Conservation (phyloP, 2,888 invertebrate genomes). For the Agonopterix alstromeriana region DNA sequence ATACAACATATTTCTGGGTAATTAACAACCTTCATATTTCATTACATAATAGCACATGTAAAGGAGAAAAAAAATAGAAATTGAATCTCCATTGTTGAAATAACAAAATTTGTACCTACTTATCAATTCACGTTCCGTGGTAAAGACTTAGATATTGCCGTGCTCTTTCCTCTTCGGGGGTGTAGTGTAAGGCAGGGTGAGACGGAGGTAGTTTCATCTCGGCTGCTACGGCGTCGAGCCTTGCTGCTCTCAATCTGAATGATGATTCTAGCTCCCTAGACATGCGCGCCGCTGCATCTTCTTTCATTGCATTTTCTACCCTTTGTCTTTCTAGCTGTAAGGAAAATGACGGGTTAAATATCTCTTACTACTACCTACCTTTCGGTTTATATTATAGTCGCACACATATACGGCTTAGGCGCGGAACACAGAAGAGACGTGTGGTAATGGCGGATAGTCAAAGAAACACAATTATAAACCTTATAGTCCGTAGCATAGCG, state of each 20-base stretch:
- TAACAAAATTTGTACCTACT: background rate
- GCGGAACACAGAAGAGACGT: too few species aligned
- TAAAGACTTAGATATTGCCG: slow-evolving; percentile 36
- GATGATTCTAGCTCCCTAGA: slow-evolving; percentile 33
- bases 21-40: too few species aligned
- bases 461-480: too few species aligned
- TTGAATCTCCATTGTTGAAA: background rate
- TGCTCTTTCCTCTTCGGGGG: slow-evolving; percentile 35
- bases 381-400: too few species aligned
- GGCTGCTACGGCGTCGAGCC: slow-evolving; percentile 42
- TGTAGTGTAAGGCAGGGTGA: slow-evolving; percentile 42
- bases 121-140: slow-evolving; percentile 8
- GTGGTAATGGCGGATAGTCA: too few species aligned
- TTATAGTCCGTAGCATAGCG: too few species aligned
- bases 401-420: too few species aligned
- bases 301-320: slow-evolving; percentile 40
- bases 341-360: background rate
- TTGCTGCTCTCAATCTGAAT: slow-evolving; percentile 45
- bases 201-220: slow-evolving; percentile 35
- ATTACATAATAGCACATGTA: too few species aligned
- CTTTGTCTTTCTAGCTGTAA: slow-evolving; percentile 54
- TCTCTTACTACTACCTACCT: background rate
- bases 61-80: too few species aligned
- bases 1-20: too few species aligned
- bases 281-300: slow-evolving; percentile 34